Conservation (phyloP, 2,113 vertebrate species). For the Elephantulus edwardii region DNA sequence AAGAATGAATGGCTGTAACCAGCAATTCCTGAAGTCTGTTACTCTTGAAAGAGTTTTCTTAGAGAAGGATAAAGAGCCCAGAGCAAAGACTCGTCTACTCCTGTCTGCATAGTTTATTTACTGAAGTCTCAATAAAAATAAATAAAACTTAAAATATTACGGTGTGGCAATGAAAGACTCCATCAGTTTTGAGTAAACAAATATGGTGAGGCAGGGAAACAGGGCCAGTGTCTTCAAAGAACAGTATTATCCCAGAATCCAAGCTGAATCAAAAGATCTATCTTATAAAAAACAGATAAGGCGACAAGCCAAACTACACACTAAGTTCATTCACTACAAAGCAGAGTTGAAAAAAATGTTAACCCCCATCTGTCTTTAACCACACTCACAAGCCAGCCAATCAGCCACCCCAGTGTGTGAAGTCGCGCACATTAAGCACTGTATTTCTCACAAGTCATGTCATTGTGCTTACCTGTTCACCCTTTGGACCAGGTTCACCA, state of each 20-base stretch:
- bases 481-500: conserved; percentile 93
- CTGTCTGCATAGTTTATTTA: background rate
- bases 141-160: background rate
- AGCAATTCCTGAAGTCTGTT: background rate
- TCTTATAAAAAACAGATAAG: background rate
- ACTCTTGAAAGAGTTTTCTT: background rate
- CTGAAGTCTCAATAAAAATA: background rate
- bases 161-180: background rate
- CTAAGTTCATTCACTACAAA: background rate
- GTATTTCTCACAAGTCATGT: background rate
- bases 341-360: background rate
- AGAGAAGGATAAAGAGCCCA: background rate
- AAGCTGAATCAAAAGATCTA: background rate
- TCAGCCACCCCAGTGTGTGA: background rate
- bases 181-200: background rate
- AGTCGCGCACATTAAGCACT: background rate
- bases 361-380: background rate
- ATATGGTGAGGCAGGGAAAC: background rate
- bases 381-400: background rate
- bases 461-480: conserved; percentile 89
- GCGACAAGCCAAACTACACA: background rate
- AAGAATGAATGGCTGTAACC: background rate
- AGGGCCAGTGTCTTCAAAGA: background rate
- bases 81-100: background rate
- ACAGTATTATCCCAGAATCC: background rate